Evolutionary conservation across 2,797 vertebrate genomes (phyloP).

Genomic region (Vipera ursinii): DNA sequence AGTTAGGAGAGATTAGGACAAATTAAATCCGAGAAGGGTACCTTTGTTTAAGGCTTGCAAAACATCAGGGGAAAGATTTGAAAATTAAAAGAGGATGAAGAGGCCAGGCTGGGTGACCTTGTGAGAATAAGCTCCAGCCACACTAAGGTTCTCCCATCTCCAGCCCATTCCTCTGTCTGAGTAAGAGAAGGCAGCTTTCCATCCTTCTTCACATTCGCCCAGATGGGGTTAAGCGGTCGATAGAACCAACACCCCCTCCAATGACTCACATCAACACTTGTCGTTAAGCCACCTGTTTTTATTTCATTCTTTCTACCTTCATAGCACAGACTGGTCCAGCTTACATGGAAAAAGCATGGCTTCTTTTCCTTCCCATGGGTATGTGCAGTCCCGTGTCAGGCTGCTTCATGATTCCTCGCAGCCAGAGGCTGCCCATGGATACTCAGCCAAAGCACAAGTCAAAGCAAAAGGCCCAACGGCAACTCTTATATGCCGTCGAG

Average conservation of each 20-base stretch:
- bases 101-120: constrained; percentile 1
- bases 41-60: constrained; percentile 15
- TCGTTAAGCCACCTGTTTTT: constrained; percentile 3
- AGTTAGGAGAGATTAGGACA: constrained; percentile 6
- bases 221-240: neutral
- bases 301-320: neutral
- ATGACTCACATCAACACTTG: neutral
- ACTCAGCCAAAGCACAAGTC: neutral
- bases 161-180: neutral
- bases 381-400: neutral
- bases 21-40: neutral
- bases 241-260: neutral
- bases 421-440: too few species aligned
- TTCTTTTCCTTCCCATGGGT: neutral
- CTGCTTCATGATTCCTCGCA: neutral
- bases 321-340: neutral
- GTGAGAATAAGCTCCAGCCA: neutral
- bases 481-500: neutral
- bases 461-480: neutral
- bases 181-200: neutral
- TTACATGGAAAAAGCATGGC: neutral
- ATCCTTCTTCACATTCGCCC: neutral
- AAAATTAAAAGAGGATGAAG: constrained; percentile 29
- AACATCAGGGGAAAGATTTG: constrained; percentile 8
- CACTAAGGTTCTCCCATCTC: neutral